Conservation (phyloP, 2,797 vertebrate species). For the Chiroxiphia lanceolata region DNA sequence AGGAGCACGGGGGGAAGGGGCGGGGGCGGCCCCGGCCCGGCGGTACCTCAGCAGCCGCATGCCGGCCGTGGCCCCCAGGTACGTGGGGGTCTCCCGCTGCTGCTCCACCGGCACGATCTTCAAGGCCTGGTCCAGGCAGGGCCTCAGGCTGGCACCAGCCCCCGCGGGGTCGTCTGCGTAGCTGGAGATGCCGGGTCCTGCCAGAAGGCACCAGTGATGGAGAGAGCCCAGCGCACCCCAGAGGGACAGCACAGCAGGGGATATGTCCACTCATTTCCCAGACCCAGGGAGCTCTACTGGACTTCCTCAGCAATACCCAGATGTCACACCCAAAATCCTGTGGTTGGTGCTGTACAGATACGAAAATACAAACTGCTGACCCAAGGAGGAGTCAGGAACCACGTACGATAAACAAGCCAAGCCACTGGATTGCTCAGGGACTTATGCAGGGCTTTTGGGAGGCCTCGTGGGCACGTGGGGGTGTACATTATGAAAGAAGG, state of each 20-base stretch:
- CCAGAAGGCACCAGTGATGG: background rate
- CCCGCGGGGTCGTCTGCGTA: slow-evolving; percentile 35
- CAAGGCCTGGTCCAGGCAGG: slow-evolving; percentile 83
- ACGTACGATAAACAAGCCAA: accelerated
- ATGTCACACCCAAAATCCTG: too few relatives aligned
- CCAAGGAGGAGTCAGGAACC: background rate
- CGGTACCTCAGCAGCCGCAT: slow-evolving; percentile 90
- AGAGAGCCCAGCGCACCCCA: background rate
- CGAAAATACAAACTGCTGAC: background rate
- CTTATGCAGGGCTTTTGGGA: background rate
- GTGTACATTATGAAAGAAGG: too few relatives aligned
- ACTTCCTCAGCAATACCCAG: background rate
- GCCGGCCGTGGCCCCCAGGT: slow-evolving; percentile 92
- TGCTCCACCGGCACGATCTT: slow-evolving; percentile 71
- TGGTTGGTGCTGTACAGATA: accelerated
- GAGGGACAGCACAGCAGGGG: background rate
- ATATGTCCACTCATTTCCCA: accelerated
- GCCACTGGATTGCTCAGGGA: accelerated
- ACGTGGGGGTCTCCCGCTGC: slow-evolving; percentile 81
- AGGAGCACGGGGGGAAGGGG: background rate
- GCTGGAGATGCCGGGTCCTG: slow-evolving; percentile 83
- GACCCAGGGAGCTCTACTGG: background rate
- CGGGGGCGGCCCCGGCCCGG: accelerated
- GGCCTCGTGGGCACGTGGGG: accelerated
- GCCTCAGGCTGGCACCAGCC: slow-evolving; percentile 82